Evolutionary conservation across 2,797 vertebrate genomes (phyloP), one percentile per base, ranked within the genome.

Genomic region (Botia almorhae): DNA sequence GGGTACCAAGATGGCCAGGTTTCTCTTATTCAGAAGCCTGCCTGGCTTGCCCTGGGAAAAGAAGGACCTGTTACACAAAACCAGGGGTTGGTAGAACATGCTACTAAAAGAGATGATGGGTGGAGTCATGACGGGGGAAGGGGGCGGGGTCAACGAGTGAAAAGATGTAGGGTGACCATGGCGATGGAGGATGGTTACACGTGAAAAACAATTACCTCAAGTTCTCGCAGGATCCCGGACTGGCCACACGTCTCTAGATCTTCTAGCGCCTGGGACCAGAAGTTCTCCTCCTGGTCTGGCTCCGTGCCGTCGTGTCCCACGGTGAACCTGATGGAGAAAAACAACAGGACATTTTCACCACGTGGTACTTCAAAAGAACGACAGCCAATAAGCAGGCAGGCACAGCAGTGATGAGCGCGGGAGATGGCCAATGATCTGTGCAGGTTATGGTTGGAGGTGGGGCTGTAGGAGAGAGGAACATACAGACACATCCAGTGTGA

Each of bases 201-300:
- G 17, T 1, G 1, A 14, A 13, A 63, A 16, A 13, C 65, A 29
- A 10, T 84, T 84, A 85, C 87, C 85, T 87, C 98, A 81, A 99
- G 95, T 89, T 99, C 98, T 89, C 98, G 90, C 80, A 99, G 95
- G 90, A 99, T 99, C 83, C 97, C 97, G 4, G 97, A 98, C 87
- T 99, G 97, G 65, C 97, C 98, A 16, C 97, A 99, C 7, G 98
- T 99, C 90, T 99, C 97, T 88, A 99, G 92, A 84, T 99, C 97
- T 88, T 99, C 98, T 89, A 99, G 93, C 0, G 98, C 97, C 89
- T 99, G 97, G 83, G 97, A 99, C 98, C 97, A 99, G 93, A 98
- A 99, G 89, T 96, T 99, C 92, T 99, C 98, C 81, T 99, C 97
- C 90, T 98, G 98, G 89, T 99, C 98, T 0, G 94, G 94, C 87